Evolutionary conservation across 2,888 invertebrate species (phyloP).

Genomic region (Leuctra nigra): DNA sequence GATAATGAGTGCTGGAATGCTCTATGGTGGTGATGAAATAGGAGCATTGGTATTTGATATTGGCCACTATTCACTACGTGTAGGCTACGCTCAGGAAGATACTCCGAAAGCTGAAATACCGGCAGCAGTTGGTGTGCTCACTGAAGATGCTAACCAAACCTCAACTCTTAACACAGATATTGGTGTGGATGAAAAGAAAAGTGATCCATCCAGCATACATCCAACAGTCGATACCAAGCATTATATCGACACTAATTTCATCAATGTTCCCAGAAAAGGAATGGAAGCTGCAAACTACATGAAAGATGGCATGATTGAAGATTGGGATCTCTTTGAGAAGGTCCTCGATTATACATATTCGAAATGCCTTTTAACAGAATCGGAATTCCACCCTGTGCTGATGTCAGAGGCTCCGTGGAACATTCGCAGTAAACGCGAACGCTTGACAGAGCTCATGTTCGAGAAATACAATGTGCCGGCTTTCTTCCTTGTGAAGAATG

Average conservation of each 20-base stretch:
- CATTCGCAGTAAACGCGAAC: slow-evolving; percentile 83
- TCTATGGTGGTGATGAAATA: slow-evolving; percentile 95
- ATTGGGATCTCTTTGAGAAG: slow-evolving; percentile 98
- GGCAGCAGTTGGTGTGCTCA: slow-evolving; percentile 75
- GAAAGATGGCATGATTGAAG: slow-evolving; percentile 98
- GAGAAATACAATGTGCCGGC: slow-evolving; percentile 99
- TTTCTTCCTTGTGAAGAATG: slow-evolving; percentile 96
- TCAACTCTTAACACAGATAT: slow-evolving; percentile 58
- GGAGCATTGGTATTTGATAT: slow-evolving; percentile 97
- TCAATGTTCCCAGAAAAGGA: slow-evolving; percentile 81
- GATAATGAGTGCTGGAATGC: slow-evolving; percentile 51
- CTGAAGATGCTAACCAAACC: slow-evolving; percentile 52
- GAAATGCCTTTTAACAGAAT: slow-evolving; percentile 89
- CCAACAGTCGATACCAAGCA: slow-evolving; percentile 55
- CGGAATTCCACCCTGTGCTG: slow-evolving; percentile 91
- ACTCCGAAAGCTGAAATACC: slow-evolving; percentile 99
- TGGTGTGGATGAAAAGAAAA: slow-evolving; percentile 54
- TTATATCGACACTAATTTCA: slow-evolving; percentile 88
- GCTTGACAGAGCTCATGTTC: slow-evolving; percentile 93
- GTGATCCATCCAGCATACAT: slow-evolving; percentile 60
- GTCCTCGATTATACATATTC: slow-evolving; percentile 91
- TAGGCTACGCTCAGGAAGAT: slow-evolving; percentile 96
- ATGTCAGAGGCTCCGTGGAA: slow-evolving; percentile 99
- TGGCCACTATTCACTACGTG: slow-evolving; percentile 82
- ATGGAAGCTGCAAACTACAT: slow-evolving; percentile 90